phyloP scores from a whole-genome alignment of 2,888 invertebrate species.

The Lepeophtheirus nordmannii region DNA sequence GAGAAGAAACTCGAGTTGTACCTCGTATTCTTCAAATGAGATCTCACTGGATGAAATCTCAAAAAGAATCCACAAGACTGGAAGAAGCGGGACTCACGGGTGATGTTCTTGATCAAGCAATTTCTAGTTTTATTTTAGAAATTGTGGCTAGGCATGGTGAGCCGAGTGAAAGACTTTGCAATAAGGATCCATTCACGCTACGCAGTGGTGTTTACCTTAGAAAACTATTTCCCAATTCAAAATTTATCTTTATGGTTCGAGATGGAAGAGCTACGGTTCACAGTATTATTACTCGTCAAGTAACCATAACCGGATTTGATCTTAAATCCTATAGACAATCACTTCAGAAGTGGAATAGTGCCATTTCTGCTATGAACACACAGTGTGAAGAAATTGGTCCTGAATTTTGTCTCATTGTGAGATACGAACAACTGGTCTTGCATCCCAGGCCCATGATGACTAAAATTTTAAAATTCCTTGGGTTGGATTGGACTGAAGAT shows the following conservation, averaged over 20 bases:
- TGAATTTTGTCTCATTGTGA: slow-evolving; percentile 63
- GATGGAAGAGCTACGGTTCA: slow-evolving; percentile 97
- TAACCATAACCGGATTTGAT: slow-evolving; percentile 83
- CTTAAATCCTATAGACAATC: slow-evolving; percentile 82
- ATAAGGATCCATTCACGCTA: slow-evolving; percentile 95
- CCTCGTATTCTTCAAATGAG: slow-evolving; percentile 88
- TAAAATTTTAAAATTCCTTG: slow-evolving; percentile 69
- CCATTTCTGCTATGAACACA: slow-evolving; percentile 80
- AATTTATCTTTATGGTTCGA: slow-evolving; percentile 93
- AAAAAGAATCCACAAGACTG: slow-evolving; percentile 73
- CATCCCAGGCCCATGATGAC: slow-evolving; percentile 79
- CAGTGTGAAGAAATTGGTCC: slow-evolving; percentile 63
- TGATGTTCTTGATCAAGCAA: slow-evolving; percentile 80
- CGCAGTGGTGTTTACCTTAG: slow-evolving; percentile 90
- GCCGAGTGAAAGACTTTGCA: slow-evolving; percentile 83
- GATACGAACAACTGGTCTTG: slow-evolving; percentile 91
- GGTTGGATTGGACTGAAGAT: slow-evolving; percentile 83
- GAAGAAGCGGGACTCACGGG: slow-evolving; percentile 86
- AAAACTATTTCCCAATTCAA: slow-evolving; percentile 88
- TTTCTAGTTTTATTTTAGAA: slow-evolving; percentile 89
- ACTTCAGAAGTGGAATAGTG: slow-evolving; percentile 89
- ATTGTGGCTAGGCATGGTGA: slow-evolving; percentile 91
- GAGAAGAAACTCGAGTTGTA: slow-evolving; percentile 91
- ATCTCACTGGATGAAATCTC: slow-evolving; percentile 85
- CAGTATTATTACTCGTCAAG: slow-evolving; percentile 62